These are phyloP conservation scores for Drosophila longiperda DNA, from an alignment of 2,888 invertebrate genomes.

Conservation along the genomic window DNA sequence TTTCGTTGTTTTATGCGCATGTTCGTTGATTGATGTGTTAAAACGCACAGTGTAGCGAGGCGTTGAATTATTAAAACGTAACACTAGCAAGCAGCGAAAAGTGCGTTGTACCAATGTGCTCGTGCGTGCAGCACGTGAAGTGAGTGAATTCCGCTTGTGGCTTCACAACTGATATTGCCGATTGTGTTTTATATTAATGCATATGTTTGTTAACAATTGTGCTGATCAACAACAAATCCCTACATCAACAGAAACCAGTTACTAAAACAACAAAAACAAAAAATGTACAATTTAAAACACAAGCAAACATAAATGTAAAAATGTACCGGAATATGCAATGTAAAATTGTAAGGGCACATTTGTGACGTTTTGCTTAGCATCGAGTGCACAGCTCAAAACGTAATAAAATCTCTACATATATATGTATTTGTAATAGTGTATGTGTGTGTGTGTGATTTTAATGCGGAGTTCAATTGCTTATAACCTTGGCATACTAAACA, in stretches of 20 bases:
- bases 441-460: constrained; percentile 7
- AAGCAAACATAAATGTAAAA: neutral
- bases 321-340: neutral
- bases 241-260: constrained; percentile 14
- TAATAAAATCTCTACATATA: constrained; percentile 15
- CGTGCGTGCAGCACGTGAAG: constrained; percentile 60
- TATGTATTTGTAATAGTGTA: neutral
- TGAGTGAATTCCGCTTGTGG: constrained; percentile 7
- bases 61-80: neutral
- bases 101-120: constrained; percentile 46
- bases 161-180: constrained; percentile 15
- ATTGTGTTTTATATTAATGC: neutral
- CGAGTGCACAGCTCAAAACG: constrained; percentile 30
- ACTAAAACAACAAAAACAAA: neutral
- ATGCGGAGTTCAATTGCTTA: constrained; percentile 51
- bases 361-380: constrained; percentile 12
- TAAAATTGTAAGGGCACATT: neutral
- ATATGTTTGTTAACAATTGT: neutral
- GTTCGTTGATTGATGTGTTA: constrained; percentile 45
- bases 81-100: constrained; percentile 2
- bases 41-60: constrained; percentile 37
- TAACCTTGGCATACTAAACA: constrained; percentile 60
- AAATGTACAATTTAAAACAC: neutral
- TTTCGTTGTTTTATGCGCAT: constrained; percentile 48
- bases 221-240: neutral